phyloP scores from a whole-genome alignment of 2,113 vertebrate genomes.

The Colinus virginianus region DNA sequence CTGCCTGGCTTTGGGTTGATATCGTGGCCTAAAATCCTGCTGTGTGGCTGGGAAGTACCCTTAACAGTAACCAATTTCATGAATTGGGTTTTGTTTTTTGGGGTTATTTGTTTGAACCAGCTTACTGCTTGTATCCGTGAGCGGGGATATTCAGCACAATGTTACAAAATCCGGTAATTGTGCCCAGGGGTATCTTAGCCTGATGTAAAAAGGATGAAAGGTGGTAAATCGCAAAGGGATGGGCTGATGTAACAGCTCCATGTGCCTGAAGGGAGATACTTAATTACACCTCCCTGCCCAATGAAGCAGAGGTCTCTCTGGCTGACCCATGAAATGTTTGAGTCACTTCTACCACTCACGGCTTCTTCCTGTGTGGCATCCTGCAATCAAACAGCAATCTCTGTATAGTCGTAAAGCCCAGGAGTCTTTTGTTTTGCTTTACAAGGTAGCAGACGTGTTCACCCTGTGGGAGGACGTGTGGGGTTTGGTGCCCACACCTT shows the following conservation, averaged over 20 bases:
- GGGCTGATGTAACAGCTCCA: constrained; percentile 78
- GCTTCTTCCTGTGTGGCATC: rapidly evolving
- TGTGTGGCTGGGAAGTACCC: rapidly evolving
- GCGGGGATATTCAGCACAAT: background rate
- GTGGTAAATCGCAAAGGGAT: constrained; percentile 40
- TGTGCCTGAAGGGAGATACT: constrained; percentile 2
- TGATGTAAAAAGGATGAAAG: constrained; percentile 81
- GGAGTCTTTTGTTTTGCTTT: rapidly evolving
- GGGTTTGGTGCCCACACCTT: background rate
- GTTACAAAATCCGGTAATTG: constrained; percentile 65
- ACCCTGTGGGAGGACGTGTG: rapidly evolving
- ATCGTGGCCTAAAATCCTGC: background rate
- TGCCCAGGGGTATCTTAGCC: constrained; percentile 57
- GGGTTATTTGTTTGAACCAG: background rate
- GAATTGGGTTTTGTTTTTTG: too few species aligned
- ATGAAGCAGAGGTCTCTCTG: background rate
- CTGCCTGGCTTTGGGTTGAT: background rate
- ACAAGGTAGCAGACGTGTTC: rapidly evolving
- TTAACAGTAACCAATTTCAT: background rate
- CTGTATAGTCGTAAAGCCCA: background rate
- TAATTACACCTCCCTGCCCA: background rate
- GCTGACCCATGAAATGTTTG: background rate
- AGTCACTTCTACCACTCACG: background rate
- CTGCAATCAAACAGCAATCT: background rate
- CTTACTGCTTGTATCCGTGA: background rate